Evolutionary conservation across 2,888 invertebrate species (phyloP).

Genomic region (Phytoseiulus persimilis): DNA sequence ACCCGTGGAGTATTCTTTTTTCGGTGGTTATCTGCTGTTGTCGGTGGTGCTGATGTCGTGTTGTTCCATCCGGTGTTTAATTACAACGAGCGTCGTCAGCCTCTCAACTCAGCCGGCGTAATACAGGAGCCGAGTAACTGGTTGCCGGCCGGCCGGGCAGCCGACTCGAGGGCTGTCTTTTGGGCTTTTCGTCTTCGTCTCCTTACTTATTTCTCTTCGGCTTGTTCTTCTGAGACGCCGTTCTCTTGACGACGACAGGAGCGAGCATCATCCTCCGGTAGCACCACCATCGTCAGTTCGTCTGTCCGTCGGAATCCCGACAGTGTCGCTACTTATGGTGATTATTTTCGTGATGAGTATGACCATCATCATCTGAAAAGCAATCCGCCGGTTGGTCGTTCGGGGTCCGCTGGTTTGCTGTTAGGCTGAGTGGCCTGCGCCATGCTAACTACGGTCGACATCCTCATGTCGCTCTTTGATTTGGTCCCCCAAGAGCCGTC

Average conservation of each 20-base stretch:
- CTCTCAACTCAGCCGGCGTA: background rate
- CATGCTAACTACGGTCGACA: background rate
- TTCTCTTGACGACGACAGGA: background rate
- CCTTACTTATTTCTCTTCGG: background rate
- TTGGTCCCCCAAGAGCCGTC: background rate
- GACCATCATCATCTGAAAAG: background rate
- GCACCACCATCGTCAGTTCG: background rate
- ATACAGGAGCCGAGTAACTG: background rate
- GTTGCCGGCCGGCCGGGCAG: background rate
- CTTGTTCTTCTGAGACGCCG: background rate
- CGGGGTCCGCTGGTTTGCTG: background rate
- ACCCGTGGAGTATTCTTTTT: background rate
- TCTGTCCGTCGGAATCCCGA: background rate
- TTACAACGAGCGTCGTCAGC: constrained; percentile 5
- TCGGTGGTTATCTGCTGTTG: background rate
- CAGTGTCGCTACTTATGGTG: background rate
- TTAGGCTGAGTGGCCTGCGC: background rate
- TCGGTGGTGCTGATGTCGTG: background rate
- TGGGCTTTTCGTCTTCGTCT: constrained; percentile 5
- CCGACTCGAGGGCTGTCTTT: background rate
- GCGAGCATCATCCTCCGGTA: background rate
- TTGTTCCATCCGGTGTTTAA: background rate
- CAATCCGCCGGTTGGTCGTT: background rate
- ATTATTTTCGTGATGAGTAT: background rate
- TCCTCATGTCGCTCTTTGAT: background rate